phyloP scores from a whole-genome alignment of 2,888 invertebrate species.

The Cancer borealis region DNA sequence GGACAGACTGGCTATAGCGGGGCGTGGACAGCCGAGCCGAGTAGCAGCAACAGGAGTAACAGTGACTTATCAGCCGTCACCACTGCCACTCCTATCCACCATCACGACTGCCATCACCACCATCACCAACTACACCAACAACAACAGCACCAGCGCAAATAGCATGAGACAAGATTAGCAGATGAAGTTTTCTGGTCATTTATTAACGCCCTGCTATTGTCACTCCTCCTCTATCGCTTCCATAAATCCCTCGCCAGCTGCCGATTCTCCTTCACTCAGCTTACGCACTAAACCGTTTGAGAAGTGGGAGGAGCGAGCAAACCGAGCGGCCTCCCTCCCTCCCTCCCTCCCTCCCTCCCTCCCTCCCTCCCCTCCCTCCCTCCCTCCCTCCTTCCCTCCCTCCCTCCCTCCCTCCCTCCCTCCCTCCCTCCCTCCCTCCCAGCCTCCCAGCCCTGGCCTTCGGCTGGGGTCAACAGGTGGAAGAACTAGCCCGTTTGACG shows the following conservation, averaged over 20 bases:
- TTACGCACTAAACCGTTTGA: background rate
- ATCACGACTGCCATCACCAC: constrained; percentile 5
- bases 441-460: background rate
- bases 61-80: constrained; percentile 16
- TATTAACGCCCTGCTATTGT: constrained; percentile 12
- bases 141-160: background rate
- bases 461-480: background rate
- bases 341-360: background rate
- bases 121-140: background rate
- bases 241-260: background rate
- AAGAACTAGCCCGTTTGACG: background rate
- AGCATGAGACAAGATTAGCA: background rate
- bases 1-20: constrained; percentile 2
- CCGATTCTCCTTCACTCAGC: background rate
- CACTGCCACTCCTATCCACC: background rate
- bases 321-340: background rate
- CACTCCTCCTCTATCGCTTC: background rate
- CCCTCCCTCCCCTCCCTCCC: background rate
- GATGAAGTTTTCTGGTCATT: background rate
- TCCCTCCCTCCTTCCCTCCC: background rate
- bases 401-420: background rate
- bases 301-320: background rate
- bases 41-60: constrained; percentile 5
- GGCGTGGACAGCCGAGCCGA: background rate
- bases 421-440: background rate